Evolutionary conservation across 1,140 invertebrate genomes (phyloP).

Genomic region (Drosophila pandora): DNA sequence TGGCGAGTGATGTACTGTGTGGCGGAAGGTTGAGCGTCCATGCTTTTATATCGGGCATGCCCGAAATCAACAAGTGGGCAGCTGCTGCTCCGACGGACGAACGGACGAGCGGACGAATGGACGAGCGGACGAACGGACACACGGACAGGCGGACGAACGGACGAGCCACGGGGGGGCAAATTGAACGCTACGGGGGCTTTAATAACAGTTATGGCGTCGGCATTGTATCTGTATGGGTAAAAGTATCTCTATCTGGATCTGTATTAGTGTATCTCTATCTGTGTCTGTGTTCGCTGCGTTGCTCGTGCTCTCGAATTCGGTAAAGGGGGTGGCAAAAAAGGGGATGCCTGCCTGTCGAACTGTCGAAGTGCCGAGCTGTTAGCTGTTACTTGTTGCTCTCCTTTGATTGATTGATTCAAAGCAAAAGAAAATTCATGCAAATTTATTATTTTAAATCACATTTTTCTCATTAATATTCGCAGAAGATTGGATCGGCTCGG

Average conservation of each 20-base stretch:
- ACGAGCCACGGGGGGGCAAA: slow-evolving; percentile 46
- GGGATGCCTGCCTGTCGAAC: slow-evolving; percentile 12
- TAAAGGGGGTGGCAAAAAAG: slow-evolving; percentile 19
- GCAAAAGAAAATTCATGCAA: slow-evolving; percentile 62
- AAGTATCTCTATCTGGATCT: slow-evolving; percentile 21
- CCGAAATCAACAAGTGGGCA: slow-evolving; percentile 73
- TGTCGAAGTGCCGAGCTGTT: slow-evolving; percentile 8
- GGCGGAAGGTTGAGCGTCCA: slow-evolving; percentile 73
- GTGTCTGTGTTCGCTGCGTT: slow-evolving; percentile 15
- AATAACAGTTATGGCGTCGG: slow-evolving; percentile 71
- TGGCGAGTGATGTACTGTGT: slow-evolving; percentile 72
- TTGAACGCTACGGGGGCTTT: slow-evolving; percentile 61
- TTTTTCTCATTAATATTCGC: slow-evolving; percentile 72
- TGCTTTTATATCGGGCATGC: slow-evolving; percentile 71
- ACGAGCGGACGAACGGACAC: slow-evolving; percentile 9
- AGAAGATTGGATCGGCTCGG: slow-evolving; percentile 35
- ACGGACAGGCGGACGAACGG: slow-evolving; percentile 24
- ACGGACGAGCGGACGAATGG: slow-evolving; percentile 3
- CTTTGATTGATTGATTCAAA: slow-evolving; percentile 67
- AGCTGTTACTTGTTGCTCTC: slow-evolving; percentile 43
- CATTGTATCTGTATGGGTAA: background rate
- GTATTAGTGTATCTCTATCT: slow-evolving; percentile 27
- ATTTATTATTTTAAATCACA: slow-evolving; percentile 76
- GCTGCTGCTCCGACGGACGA: slow-evolving; percentile 22
- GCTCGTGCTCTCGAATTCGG: slow-evolving; percentile 23